Evolutionary conservation across 1,140 invertebrate species (phyloP).

Genomic region (Hylaeus volcanicus): DNA sequence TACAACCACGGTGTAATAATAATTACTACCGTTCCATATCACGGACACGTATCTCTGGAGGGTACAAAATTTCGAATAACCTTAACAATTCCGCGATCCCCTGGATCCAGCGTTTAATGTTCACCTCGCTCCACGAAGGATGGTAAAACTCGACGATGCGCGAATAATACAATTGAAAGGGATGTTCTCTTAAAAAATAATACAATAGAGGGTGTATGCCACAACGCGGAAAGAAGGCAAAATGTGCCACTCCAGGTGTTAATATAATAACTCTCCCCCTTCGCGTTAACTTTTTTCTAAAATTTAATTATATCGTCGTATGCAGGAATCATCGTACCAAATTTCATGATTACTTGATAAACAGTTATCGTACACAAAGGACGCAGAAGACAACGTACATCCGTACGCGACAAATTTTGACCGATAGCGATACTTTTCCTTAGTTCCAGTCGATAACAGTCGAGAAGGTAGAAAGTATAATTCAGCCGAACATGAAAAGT

Average conservation of each 20-base stretch:
- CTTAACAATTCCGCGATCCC: neutral
- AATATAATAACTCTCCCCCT: no score
- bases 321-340: no score
- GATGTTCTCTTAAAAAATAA: neutral
- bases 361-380: no score
- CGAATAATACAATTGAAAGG: neutral
- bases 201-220: neutral
- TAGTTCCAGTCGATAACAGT: no score
- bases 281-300: no score
- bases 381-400: no score
- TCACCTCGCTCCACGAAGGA: neutral
- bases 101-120: no score
- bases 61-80: constrained; percentile 1
- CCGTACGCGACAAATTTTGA: no score
- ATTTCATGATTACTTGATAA: no score
- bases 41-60: neutral
- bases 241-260: no score
- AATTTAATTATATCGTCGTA: no score
- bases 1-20: neutral
- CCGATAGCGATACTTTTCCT: no score
- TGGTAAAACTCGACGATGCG: neutral
- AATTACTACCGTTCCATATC: neutral
- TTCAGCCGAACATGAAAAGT: neutral
- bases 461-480: neutral
- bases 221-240: neutral